Evolutionary conservation across 2,113 vertebrate genomes (phyloP).

Genomic region (Vulpes lagopus): DNA sequence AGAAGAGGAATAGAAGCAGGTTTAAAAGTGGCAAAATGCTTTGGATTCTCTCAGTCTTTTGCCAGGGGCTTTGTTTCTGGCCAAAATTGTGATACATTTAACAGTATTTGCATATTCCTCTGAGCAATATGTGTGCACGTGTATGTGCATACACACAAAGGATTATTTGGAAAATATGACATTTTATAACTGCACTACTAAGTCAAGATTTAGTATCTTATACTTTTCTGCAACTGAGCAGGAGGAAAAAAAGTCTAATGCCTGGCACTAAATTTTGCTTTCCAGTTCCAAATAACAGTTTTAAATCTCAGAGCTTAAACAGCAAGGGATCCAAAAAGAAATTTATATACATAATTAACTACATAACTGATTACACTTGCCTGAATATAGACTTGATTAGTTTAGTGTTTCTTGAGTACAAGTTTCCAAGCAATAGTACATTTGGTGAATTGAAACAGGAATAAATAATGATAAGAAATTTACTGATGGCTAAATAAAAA

Average conservation of each 20-base stretch:
- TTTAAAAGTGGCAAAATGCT: constrained; percentile 48
- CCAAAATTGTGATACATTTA: not conserved
- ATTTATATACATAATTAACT: constrained; percentile 63
- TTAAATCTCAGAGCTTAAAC: constrained; percentile 65
- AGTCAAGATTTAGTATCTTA: constrained; percentile 40
- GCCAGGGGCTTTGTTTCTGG: not conserved
- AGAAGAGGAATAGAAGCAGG: not conserved
- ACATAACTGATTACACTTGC: constrained; percentile 53
- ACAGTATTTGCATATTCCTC: not conserved
- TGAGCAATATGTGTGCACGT: not conserved
- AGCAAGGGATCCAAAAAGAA: constrained; percentile 58
- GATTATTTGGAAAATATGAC: constrained; percentile 17
- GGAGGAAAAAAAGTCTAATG: not conserved
- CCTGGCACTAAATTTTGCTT: constrained; percentile 54
- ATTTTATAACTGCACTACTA: constrained; percentile 41
- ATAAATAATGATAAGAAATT: constrained; percentile 50
- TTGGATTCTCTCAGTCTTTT: not conserved
- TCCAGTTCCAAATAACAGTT: constrained; percentile 51
- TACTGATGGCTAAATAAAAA: constrained; percentile 59
- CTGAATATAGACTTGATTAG: constrained; percentile 43
- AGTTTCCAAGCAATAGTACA: constrained; percentile 44
- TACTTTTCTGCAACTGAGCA: constrained; percentile 49
- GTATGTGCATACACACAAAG: not conserved
- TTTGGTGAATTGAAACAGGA: constrained; percentile 50
- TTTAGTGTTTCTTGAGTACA: not conserved